A percentile compares a stretch with the other conserved stretches of the same genome.
phyloP scores from a whole-genome alignment of 2,113 vertebrate species.

The Marmota monax region DNA sequence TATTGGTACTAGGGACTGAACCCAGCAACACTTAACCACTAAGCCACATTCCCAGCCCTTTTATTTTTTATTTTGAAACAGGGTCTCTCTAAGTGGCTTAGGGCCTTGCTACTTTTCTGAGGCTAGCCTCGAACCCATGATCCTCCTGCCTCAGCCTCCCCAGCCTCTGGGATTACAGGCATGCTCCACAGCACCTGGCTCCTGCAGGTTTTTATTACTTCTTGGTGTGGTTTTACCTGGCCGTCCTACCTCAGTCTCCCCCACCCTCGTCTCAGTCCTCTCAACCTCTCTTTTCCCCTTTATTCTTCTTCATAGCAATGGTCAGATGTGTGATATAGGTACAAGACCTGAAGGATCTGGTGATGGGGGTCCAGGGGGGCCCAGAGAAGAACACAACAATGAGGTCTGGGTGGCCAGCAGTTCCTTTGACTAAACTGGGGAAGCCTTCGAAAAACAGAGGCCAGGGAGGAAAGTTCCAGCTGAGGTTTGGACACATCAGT shows the following conservation, averaged over 20 bases:
- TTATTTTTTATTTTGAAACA: no score
- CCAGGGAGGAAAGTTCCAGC: neutral
- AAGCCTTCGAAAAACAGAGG: neutral
- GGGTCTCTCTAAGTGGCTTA: no score
- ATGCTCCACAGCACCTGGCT: no score
- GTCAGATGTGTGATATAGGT: neutral
- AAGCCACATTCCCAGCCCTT: no score
- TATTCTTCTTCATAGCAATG: neutral
- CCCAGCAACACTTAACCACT: no score
- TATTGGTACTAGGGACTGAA: no score
- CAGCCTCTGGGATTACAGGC: no score
- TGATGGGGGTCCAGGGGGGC: neutral
- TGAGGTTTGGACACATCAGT: neutral
- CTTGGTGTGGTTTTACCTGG: neutral
- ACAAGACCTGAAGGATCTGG: neutral
- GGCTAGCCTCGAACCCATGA: no score
- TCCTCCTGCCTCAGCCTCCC: no score
- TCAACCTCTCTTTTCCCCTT: neutral
- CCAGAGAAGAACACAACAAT: neutral
- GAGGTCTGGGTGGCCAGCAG: neutral
- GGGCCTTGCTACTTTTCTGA: no score
- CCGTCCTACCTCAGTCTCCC: neutral
- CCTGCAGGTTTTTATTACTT: neutral
- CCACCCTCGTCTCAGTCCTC: neutral
- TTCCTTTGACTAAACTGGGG: neutral